Conservation (phyloP, 2,113 vertebrate genomes). For the Hyaena hyaena region DNA sequence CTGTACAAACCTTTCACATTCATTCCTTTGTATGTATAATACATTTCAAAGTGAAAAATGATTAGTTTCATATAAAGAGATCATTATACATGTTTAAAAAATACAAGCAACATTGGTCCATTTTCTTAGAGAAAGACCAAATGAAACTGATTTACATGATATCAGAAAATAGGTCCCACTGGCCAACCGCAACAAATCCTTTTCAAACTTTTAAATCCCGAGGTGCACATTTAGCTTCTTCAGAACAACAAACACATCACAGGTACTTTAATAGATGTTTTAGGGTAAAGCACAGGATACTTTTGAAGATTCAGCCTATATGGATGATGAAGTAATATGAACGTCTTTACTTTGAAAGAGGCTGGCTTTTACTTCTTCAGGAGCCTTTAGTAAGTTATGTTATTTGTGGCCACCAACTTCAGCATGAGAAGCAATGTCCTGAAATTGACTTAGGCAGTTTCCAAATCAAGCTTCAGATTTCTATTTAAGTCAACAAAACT, state of each 20-base stretch:
- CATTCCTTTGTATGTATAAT: neutral
- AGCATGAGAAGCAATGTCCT: neutral
- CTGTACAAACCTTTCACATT: neutral
- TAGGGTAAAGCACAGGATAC: neutral
- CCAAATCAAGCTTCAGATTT: slow-evolving; percentile 33
- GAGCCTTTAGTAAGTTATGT: neutral
- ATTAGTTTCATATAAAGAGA: neutral
- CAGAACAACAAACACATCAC: neutral
- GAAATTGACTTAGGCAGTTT: slow-evolving; percentile 36
- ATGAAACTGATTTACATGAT: neutral
- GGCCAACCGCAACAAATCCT: neutral
- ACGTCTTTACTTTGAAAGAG: neutral
- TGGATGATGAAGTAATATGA: slow-evolving; percentile 6
- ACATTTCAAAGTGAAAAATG: neutral
- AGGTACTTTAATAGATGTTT: neutral
- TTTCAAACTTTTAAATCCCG: neutral
- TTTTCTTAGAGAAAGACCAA: slow-evolving; percentile 25
- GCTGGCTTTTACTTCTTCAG: slow-evolving; percentile 8
- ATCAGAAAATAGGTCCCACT: neutral
- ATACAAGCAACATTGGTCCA: neutral
- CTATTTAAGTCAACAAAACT: slow-evolving; percentile 27
- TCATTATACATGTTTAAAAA: neutral
- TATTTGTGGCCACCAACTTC: neutral
- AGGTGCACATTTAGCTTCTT: neutral
- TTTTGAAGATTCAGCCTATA: neutral